Conservation (phyloP, 2,888 invertebrate species). For the Deilephila elpenor region DNA sequence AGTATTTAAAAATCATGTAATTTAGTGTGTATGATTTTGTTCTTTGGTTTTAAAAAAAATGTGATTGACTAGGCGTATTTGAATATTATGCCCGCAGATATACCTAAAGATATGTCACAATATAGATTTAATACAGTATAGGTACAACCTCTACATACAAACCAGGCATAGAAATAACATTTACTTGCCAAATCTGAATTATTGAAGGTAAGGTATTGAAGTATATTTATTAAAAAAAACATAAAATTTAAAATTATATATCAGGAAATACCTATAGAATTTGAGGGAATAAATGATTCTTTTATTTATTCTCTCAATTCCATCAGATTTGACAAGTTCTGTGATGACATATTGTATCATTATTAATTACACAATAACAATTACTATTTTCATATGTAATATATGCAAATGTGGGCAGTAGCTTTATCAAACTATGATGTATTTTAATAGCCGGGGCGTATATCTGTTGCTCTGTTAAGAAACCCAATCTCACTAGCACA, state of each 20-base stretch:
- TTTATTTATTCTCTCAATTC: no score
- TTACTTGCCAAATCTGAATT: neutral
- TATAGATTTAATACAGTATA: neutral
- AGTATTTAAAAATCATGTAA: neutral
- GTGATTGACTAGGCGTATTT: constrained; percentile 43
- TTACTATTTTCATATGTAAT: neutral
- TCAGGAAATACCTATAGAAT: neutral
- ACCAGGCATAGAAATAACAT: neutral
- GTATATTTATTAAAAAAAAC: neutral
- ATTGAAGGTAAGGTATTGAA: neutral
- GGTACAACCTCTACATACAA: neutral
- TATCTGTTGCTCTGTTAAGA: no score
- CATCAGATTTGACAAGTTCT: neutral
- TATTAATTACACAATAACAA: neutral
- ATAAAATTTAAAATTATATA: neutral
- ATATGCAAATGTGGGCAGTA: no score
- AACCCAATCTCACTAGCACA: no score
- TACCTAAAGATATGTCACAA: constrained; percentile 54
- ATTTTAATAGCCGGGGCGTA: no score
- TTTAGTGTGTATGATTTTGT: neutral
- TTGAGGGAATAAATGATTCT: neutral
- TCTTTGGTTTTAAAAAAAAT: constrained; percentile 47
- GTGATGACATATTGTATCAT: neutral
- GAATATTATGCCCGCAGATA: constrained; percentile 37
- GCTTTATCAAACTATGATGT: no score